These are phyloP conservation scores for Myotis pilosus DNA, from an alignment of 2,797 vertebrate species.

Conservation along the genomic window DNA sequence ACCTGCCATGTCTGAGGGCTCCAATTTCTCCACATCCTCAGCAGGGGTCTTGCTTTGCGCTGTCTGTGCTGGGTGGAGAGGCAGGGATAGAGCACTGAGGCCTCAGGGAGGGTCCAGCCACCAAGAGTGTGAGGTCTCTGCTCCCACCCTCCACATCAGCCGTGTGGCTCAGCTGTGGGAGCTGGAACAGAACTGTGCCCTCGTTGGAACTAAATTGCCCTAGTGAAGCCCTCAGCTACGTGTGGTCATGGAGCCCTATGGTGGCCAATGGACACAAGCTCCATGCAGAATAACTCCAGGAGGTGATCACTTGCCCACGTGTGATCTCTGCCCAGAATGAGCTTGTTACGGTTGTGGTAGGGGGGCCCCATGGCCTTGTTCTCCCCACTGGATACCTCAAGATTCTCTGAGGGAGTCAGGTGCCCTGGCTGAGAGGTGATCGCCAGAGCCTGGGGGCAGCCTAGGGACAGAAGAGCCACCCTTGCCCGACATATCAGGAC, in stretches of 20 bases:
- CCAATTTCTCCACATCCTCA: not conserved
- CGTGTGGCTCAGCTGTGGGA: not conserved
- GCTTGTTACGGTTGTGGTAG: rapidly evolving
- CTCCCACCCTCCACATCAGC: not conserved
- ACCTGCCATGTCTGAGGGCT: not conserved
- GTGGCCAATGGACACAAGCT: not conserved
- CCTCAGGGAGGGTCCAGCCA: not conserved
- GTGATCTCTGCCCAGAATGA: not conserved
- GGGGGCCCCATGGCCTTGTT: not conserved
- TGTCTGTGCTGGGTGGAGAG: not conserved
- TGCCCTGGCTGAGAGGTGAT: not conserved
- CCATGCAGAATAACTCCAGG: not conserved
- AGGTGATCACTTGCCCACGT: not conserved
- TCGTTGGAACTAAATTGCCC: too few species aligned
- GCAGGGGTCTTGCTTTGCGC: not conserved
- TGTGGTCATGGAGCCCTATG: not conserved
- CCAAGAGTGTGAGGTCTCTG: not conserved
- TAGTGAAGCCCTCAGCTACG: rapidly evolving
- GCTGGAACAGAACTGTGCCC: rapidly evolving
- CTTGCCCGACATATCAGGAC: not conserved
- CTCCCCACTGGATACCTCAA: not conserved
- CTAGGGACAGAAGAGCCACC: not conserved
- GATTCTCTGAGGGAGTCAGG: not conserved
- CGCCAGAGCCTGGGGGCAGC: not conserved
- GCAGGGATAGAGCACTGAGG: not conserved